Base-by-base conservation (phyloP, 2,888 invertebrate species). In the Drosophila tripunctata region DNA sequence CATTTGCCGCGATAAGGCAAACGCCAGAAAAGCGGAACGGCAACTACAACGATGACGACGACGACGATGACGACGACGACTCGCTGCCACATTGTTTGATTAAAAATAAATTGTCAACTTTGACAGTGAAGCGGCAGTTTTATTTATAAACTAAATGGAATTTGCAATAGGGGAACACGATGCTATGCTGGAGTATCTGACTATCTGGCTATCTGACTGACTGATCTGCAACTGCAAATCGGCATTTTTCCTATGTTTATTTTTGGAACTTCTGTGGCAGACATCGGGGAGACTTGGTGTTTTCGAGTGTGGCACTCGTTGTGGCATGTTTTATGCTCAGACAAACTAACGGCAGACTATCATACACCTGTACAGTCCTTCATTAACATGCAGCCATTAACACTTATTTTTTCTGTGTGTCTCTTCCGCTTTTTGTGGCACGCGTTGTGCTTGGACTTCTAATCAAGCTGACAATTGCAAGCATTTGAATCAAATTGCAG, bases 101-200 rank as follows among this genome's bases (percentile, higher is more conserved):
- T 81, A 81, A 81, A 81, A 81, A 81, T 81, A 81, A 87, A 81
- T 85, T 81, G 85, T 81, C 81, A 81, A 69, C 78, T 81, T 87
- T 87, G 85, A 85, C 87, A 87, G 87, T 67, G 61, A 66, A 66
- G 68, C 78, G 67, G 71, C 82, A 65, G 61, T 68, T 81, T 76
- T 81, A 81, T 81, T 81, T 81, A 81, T 81, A 81, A 65, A 85
- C 68, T 45, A 19, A 64, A 76, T 60, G 67, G 78, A 71, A 87
- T 68, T 71, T 45, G 19, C 47, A 27, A 40, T 30, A 41, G 47
- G 78, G 75, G 62, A 36, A 45, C 36, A 19, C 33, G 21, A 22
- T 19, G 22, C 38, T 41, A 19, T 14, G 19, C 31, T 27, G 43
- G 43, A 43, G 36, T 38, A 57, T 40, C n/a, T n/a, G n/a, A n/a